Percentiles rank a stretch among this genome's conserved stretches.
phyloP scores from a whole-genome alignment of 2,113 vertebrate species.

The Cyanistes caeruleus region DNA sequence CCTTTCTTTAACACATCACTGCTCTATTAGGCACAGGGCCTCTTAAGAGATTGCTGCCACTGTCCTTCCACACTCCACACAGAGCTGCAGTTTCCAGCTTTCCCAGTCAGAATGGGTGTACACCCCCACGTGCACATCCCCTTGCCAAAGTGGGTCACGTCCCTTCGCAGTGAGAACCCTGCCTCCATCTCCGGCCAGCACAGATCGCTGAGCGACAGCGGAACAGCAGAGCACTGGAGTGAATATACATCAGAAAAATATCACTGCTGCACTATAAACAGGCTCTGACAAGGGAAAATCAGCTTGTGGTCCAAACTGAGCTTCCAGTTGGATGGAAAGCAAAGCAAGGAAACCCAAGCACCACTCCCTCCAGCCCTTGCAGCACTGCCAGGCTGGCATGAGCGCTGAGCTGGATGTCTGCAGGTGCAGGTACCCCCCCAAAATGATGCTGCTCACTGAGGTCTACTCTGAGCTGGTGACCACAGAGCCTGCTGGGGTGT shows the following conservation, averaged over 20 bases:
- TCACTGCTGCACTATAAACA: background rate
- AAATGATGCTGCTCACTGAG: fast-evolving
- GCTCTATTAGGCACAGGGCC: background rate
- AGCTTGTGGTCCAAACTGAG: conserved; percentile 2
- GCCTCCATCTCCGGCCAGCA: background rate
- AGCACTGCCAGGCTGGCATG: fast-evolving
- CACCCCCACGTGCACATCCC: background rate
- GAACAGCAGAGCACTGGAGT: background rate
- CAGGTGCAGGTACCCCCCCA: background rate
- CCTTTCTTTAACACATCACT: background rate
- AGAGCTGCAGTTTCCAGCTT: background rate
- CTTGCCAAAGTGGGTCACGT: background rate
- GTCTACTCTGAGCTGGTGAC: background rate
- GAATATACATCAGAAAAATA: background rate
- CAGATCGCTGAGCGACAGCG: background rate
- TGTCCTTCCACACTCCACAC: background rate
- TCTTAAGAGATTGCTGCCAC: background rate
- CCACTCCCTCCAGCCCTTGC: background rate
- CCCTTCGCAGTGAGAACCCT: background rate
- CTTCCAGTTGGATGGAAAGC: conserved; percentile 13
- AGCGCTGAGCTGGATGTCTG: background rate
- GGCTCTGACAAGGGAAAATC: conserved; percentile 16
- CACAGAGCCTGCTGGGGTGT: background rate
- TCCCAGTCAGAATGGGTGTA: background rate
- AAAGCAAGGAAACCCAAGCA: background rate